Conservation (phyloP, 1,140 invertebrate species). For the Brachionus asplanchnoidis region DNA sequence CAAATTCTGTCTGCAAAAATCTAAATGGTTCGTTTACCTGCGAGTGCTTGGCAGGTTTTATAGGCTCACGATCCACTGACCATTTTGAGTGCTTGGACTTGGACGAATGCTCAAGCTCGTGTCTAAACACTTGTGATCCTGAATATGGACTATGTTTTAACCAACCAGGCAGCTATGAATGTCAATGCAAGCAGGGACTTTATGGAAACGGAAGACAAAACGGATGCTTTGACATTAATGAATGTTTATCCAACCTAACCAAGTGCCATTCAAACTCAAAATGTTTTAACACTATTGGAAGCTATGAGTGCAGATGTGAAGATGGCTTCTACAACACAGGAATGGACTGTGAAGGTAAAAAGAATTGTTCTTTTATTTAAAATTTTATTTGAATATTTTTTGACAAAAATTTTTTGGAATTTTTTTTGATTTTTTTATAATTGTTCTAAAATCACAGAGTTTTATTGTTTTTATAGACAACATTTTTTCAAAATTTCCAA, state of each 20-base stretch:
- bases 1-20: constrained; percentile 11
- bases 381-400: no score
- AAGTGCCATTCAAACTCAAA: not conserved
- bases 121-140: constrained; percentile 11
- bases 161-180: not conserved
- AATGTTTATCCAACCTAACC: not conserved
- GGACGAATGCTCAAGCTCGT: constrained; percentile 11
- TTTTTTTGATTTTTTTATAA: no score
- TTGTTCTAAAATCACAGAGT: no score
- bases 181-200: not conserved
- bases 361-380: not conserved
- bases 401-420: no score
- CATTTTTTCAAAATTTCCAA: no score
- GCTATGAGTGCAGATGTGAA: constrained; percentile 4
- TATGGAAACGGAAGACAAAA: not conserved
- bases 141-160: not conserved
- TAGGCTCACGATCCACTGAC: not conserved
- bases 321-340: not conserved
- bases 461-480: no score
- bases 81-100: constrained; percentile 2
- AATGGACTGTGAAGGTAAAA: not conserved
- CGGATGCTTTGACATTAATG: not conserved
- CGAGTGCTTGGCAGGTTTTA: constrained; percentile 1
- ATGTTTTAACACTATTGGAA: not conserved
- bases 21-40: not conserved